These are phyloP conservation scores for Tryphoninae sp. DNA, from an alignment of 2,888 invertebrate species.

Conservation along the genomic window DNA sequence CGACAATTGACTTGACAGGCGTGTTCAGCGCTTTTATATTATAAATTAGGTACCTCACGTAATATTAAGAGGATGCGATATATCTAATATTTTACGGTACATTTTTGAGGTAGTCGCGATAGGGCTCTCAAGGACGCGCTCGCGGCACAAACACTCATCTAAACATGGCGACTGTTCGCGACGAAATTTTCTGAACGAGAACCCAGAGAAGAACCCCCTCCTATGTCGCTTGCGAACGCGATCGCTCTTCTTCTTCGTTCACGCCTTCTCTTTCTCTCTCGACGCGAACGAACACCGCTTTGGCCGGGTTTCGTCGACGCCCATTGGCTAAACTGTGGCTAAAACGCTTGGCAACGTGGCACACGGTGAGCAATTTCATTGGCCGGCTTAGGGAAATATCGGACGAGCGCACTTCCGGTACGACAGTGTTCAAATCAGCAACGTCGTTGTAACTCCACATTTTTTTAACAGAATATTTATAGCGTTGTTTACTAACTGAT, in stretches of 20 bases:
- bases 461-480: not conserved
- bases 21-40: slow-evolving; percentile 80
- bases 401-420: slow-evolving; percentile 66
- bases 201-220: slow-evolving; percentile 62
- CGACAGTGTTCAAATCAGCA: slow-evolving; percentile 71
- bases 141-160: slow-evolving; percentile 62
- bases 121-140: slow-evolving; percentile 77
- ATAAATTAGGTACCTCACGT: slow-evolving; percentile 83
- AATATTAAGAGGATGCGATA: slow-evolving; percentile 82
- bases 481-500: not conserved
- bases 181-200: slow-evolving; percentile 74
- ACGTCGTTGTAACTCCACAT: slow-evolving; percentile 40
- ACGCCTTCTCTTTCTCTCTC: slow-evolving; percentile 70
- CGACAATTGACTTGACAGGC: slow-evolving; percentile 81
- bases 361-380: slow-evolving; percentile 76
- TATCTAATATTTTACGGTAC: slow-evolving; percentile 82
- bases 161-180: slow-evolving; percentile 82
- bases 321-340: slow-evolving; percentile 67
- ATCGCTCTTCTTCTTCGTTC: slow-evolving; percentile 4
- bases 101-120: slow-evolving; percentile 76
- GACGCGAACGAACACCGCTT: slow-evolving; percentile 59
- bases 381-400: slow-evolving; percentile 64
- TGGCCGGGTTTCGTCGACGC: slow-evolving; percentile 68
- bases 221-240: slow-evolving; percentile 40
- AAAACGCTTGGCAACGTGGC: slow-evolving; percentile 82